Conservation (phyloP, 1,140 invertebrate species). For the Solenopsis fugax region DNA sequence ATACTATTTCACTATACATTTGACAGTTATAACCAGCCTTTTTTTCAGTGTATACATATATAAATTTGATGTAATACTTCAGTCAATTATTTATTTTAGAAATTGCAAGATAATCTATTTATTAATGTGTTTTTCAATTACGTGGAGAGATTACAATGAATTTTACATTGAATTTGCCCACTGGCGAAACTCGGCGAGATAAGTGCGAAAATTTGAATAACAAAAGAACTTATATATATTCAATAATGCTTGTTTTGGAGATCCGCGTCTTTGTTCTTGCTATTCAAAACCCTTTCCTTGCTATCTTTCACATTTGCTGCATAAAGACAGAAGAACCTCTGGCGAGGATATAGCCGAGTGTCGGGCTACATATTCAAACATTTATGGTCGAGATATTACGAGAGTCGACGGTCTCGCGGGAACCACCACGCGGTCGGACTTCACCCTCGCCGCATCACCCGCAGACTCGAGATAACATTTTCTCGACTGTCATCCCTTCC, state of each 20-base stretch:
- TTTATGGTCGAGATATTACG: constrained; percentile 76
- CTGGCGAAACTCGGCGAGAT: background rate
- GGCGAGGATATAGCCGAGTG: background rate
- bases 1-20: no score
- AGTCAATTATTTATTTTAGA: background rate
- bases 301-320: background rate
- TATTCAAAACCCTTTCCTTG: background rate
- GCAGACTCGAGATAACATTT: constrained; percentile 79
- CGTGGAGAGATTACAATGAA: background rate
- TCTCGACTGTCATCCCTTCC: constrained; percentile 60
- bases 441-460: constrained; percentile 75
- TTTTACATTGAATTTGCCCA: no score
- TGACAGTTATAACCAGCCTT: no score
- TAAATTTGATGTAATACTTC: background rate
- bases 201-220: background rate
- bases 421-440: constrained; percentile 44
- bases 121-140: background rate
- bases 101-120: background rate
- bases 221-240: background rate
- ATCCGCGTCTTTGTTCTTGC: background rate
- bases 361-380: constrained; percentile 69
- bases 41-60: background rate
- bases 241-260: background rate
- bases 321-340: background rate
- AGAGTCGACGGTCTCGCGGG: constrained; percentile 68